Conservation (phyloP, 1,140 invertebrate species). For the Planococcus citri region DNA sequence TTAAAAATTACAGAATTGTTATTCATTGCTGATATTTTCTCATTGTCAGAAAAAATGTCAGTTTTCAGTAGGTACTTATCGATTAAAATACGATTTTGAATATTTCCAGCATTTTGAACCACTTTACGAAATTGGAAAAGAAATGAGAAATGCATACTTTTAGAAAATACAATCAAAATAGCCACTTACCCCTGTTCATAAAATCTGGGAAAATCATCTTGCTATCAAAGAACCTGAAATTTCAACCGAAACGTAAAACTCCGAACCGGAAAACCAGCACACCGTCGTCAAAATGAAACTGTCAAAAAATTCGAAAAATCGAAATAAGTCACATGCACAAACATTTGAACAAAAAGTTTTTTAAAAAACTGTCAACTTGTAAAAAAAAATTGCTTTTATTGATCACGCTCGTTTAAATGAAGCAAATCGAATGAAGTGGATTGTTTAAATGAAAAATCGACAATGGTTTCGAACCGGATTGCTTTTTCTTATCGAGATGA, state of each 20-base stretch:
- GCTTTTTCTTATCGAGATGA: background rate
- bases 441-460: background rate
- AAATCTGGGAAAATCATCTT: background rate
- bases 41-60: too few relatives aligned
- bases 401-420: too few relatives aligned
- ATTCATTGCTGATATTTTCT: too few relatives aligned
- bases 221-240: background rate
- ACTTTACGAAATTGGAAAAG: too few relatives aligned
- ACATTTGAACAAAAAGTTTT: background rate
- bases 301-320: background rate
- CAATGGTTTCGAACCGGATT: background rate
- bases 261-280: background rate
- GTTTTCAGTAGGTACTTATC: too few relatives aligned
- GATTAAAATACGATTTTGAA: too few relatives aligned
- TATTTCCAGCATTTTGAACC: too few relatives aligned
- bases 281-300: background rate
- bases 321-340: background rate
- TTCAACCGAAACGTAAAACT: background rate
- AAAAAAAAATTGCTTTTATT: too few relatives aligned
- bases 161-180: background rate
- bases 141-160: too few relatives aligned
- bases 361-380: too few relatives aligned
- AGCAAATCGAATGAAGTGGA: background rate
- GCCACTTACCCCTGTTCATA: background rate
- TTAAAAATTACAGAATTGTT: too few relatives aligned